Conservation (phyloP, 2,797 vertebrate species). For the Scolopax bukidnonensis region DNA sequence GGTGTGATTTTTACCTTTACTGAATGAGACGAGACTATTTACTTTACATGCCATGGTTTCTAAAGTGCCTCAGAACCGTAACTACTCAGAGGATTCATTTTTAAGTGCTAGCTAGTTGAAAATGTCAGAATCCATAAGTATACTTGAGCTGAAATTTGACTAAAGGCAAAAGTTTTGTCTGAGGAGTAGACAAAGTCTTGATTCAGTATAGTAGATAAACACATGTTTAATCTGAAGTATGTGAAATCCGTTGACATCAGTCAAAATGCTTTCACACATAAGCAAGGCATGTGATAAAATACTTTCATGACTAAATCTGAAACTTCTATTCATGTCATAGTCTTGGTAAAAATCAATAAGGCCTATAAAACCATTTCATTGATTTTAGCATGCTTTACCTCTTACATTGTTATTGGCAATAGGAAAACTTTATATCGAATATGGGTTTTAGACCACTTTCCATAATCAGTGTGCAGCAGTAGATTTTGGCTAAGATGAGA, state of each 20-base stretch:
- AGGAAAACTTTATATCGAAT: background rate
- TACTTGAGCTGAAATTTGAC: background rate
- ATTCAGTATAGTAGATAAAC: background rate
- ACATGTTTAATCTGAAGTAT: background rate
- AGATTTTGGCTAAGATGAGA: background rate
- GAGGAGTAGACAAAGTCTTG: background rate
- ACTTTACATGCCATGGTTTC: background rate
- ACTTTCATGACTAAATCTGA: background rate
- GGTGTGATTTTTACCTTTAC: conserved; percentile 30
- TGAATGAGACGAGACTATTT: conserved; percentile 33
- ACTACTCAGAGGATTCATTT: conserved; percentile 17
- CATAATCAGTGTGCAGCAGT: background rate
- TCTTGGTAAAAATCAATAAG: background rate
- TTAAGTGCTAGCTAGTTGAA: background rate
- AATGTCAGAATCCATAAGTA: conserved; percentile 24
- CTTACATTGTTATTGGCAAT: background rate
- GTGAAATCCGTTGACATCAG: background rate
- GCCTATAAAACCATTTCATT: background rate
- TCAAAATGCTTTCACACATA: background rate
- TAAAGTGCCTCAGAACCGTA: background rate
- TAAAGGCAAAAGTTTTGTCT: conserved; percentile 1
- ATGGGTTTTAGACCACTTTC: background rate
- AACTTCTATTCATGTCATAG: background rate
- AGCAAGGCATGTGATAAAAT: background rate
- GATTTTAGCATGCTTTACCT: background rate